Conservation (phyloP, 1,140 invertebrate genomes). For the Cotesia typhae region DNA sequence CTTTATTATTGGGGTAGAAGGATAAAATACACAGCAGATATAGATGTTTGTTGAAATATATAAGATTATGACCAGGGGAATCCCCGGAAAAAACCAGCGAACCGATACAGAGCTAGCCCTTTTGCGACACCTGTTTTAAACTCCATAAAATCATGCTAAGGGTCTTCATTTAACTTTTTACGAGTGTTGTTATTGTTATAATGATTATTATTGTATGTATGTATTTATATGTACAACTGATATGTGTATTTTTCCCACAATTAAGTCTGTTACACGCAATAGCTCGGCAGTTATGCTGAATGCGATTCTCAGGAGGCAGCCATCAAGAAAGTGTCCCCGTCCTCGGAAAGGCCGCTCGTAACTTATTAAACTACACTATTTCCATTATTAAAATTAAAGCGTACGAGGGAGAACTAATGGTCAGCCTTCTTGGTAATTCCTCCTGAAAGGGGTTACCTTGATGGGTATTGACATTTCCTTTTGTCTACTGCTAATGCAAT, state of each 20-base stretch:
- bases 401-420: no score
- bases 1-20: no score
- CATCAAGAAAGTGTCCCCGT: no score
- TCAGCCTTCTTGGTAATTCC: no score
- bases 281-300: background rate
- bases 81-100: slow-evolving; percentile 38
- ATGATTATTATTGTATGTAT: background rate
- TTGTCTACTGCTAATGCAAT: background rate
- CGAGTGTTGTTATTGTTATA: slow-evolving; percentile 4
- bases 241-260: slow-evolving; percentile 47
- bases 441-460: no score
- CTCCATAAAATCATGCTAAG: background rate
- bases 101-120: slow-evolving; percentile 41
- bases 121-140: slow-evolving; percentile 43
- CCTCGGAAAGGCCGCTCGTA: no score
- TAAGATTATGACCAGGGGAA: background rate
- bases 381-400: background rate
- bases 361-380: background rate
- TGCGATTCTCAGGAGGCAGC: no score
- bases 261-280: slow-evolving; percentile 42
- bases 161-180: slow-evolving; percentile 12
- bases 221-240: no score
- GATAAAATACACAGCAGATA: no score
- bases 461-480: background rate
- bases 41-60: background rate